A percentile compares a stretch with the other conserved stretches of the same genome.
These are phyloP conservation scores for Phortica magna DNA, from an alignment of 2,888 invertebrate genomes.

Conservation along the genomic window DNA sequence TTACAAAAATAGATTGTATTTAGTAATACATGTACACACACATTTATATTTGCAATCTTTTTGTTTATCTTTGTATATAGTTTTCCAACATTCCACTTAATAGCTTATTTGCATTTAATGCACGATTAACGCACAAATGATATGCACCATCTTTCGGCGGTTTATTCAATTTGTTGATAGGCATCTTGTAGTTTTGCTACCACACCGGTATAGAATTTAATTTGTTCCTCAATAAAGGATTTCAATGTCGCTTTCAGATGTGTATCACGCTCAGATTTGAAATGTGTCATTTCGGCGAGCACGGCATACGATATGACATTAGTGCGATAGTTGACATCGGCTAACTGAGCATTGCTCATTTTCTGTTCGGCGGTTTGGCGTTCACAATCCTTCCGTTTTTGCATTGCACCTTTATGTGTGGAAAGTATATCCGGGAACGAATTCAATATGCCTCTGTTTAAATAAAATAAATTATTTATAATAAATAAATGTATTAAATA, in stretches of 20 bases:
- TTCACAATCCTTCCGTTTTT: slow-evolving; percentile 94
- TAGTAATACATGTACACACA: neutral
- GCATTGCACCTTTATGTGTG: slow-evolving; percentile 92
- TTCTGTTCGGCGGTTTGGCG: slow-evolving; percentile 88
- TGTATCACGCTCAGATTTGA: slow-evolving; percentile 90
- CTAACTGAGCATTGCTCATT: slow-evolving; percentile 88
- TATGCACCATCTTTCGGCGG: slow-evolving; percentile 35
- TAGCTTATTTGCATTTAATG: slow-evolving; percentile 65
- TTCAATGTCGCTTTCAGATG: slow-evolving; percentile 93
- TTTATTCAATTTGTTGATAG: slow-evolving; percentile 78
- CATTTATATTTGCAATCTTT: slow-evolving; percentile 17
- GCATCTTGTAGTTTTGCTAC: slow-evolving; percentile 85
- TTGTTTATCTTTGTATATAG: slow-evolving; percentile 37
- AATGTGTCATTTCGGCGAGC: slow-evolving; percentile 96
- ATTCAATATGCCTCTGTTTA: slow-evolving; percentile 87
- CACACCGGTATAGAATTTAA: slow-evolving; percentile 92
- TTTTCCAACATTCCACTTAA: slow-evolving; percentile 59
- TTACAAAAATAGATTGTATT: slow-evolving; percentile 30
- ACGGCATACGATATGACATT: slow-evolving; percentile 96
- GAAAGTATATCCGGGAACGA: slow-evolving; percentile 94
- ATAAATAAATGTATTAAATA: neutral
- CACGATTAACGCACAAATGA: slow-evolving; percentile 44
- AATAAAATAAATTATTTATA: neutral
- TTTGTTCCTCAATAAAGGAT: slow-evolving; percentile 91
- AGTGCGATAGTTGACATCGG: slow-evolving; percentile 89